Evolutionary conservation across 1,140 invertebrate genomes (phyloP), one percentile per base, ranked within the genome.

Genomic region (Drosophila busckii): DNA sequence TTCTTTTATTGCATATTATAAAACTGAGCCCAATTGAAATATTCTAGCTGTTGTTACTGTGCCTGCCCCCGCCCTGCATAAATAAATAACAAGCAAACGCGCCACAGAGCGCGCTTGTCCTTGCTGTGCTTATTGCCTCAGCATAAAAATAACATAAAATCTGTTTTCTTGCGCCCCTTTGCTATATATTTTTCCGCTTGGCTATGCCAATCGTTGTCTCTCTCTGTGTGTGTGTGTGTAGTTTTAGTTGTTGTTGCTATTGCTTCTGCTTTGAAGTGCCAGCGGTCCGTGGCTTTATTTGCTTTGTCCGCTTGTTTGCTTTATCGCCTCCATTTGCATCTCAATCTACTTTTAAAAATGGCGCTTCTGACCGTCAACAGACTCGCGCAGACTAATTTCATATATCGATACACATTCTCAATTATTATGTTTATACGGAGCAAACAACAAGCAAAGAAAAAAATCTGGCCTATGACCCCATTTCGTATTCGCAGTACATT

Each of bases 71-170:
- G 9, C 48, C 16, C 32, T 55, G 58, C 52, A 62, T 62, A 50
- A 62, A 62, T 62, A 62, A 62, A 62, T 56, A 62, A 62, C n/a
- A n/a, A n/a, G n/a, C n/a, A 56, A 42, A 32, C 37, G 16, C 20
- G 9, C 6, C 7, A 9, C 26, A n/a, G n/a, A n/a, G 15, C 42
- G 26, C 17, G 26, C 26, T 46, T 22, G 13, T 22, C 6, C 2
- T 26, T 6, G 1, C 12, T 22, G 17, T 20, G 13, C 35, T 45
- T 54, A 50, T 48, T 49, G n/a, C n/a, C 67, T 65, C 53, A 35
- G 48, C 71, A 78, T 78, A 71, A 80, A 78, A 78, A 73, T 64
- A 80, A 48, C 68, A 80, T 80, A 64, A 82, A 78, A 73, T 76
- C 66, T 66, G 71, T 49, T 46, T 45, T n/a, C n/a, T n/a, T n/a